Conservation (phyloP, 2,797 vertebrate genomes). For the Gadopsis bispinosus region DNA sequence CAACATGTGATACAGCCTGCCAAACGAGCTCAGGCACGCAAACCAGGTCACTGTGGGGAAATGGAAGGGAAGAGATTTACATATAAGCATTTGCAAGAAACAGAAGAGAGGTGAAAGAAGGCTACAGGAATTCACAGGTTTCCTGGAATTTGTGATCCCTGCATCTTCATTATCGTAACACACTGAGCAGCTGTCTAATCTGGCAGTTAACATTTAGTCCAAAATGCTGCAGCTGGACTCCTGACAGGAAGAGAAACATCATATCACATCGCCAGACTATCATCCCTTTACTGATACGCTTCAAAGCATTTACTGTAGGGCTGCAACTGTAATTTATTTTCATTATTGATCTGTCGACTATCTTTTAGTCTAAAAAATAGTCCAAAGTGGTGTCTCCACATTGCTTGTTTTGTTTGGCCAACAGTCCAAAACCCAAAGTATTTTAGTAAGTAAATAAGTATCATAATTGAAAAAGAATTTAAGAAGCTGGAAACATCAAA, state of each 20-base stretch:
- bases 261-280: background rate
- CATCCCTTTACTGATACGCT: background rate
- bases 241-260: background rate
- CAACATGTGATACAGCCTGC: background rate
- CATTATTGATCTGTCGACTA: background rate
- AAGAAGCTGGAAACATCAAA: too few species aligned
- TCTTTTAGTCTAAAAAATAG: background rate
- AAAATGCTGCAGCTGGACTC: background rate
- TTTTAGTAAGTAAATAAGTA: too few species aligned
- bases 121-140: background rate
- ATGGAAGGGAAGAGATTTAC: background rate
- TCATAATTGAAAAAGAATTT: too few species aligned
- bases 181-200: background rate
- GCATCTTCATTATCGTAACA: background rate
- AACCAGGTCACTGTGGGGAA: background rate
- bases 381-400: background rate
- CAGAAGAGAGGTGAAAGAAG: background rate
- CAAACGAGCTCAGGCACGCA: background rate
- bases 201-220: conserved; percentile 3
- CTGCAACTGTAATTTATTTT: background rate
- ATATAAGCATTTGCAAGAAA: background rate
- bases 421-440: background rate
- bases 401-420: background rate
- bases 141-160: conserved; percentile 11
- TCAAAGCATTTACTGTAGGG: background rate